Base-by-base conservation (phyloP, 2,888 invertebrate genomes). In the Andrena bicolor region DNA sequence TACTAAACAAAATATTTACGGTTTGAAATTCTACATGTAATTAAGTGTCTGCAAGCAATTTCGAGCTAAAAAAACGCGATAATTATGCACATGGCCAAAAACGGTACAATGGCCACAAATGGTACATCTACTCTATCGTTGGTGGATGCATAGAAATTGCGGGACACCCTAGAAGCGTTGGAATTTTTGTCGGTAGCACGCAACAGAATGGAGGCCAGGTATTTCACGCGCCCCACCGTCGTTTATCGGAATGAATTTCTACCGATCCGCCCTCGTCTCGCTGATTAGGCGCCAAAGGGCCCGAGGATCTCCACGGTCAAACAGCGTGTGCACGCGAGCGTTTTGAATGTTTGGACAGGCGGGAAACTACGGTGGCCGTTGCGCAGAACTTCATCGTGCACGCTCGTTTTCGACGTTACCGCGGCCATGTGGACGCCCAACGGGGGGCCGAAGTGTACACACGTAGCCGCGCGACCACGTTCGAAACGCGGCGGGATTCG, bases 341-440 rank as follows among this genome's bases (percentile, higher is more conserved):
- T 77, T 78, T 74, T 49, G 83, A 78, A 61, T 83, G 83, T 83
- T 83, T 83, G 77, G 63, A 83, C 68, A 83, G 71, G 72, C 71
- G 84, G 73, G 74, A 78, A 70, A 68, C 83, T 69, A 72, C 63
- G 71, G 28, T 41, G 58, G 26, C 30, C 26, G 41, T 26, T 28
- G 53, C 32, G 70, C 71, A 30, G 70, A 82, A 76, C 82, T 81
- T 66, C 60, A 56, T 61, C 64, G 77, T 51, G 58, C 35, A 41
- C 83, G 65, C 48, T 53, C 70, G 83, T 77, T 83, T 70, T 74
- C 78, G 69, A n/a, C 64, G 68, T 53, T 69, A 20, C 26, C 32
- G 16, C 16, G 63, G 23, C n/a, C 16, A 16, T 35, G 72, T 53
- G 70, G 65, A 77, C 68, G 63, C n/a, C 41, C 53, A 51, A 28